Evolutionary conservation across 2,113 vertebrate genomes (phyloP).

Genomic region (Cariama cristata): DNA sequence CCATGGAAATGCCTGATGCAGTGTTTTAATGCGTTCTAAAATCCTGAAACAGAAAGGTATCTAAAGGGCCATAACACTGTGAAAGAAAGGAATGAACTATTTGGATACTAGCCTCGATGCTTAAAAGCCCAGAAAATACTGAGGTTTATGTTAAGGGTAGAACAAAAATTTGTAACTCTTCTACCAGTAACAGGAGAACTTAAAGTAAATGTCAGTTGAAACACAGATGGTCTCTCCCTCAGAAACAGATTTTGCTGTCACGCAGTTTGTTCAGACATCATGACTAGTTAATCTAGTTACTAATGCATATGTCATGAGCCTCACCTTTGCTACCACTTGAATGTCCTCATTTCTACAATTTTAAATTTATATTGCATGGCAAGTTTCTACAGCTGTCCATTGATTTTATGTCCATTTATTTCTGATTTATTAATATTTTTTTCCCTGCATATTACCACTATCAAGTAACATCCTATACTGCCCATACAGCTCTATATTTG

Average conservation of each 20-base stretch:
- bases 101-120: neutral
- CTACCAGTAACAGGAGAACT: neutral
- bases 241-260: slow-evolving; percentile 5
- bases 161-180: neutral
- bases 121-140: neutral
- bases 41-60: neutral
- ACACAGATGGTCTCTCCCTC: slow-evolving; percentile 6
- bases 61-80: neutral
- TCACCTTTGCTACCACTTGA: neutral
- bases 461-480: neutral
- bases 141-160: neutral
- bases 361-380: neutral
- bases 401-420: neutral
- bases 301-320: neutral
- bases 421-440: neutral
- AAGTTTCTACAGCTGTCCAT: neutral
- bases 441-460: neutral
- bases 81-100: neutral
- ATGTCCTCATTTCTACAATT: neutral
- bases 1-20: neutral
- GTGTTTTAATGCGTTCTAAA: neutral
- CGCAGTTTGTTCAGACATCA: neutral
- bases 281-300: neutral
- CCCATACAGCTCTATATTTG: neutral
- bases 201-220: slow-evolving; percentile 32